Evolutionary conservation across 2,797 vertebrate genomes (phyloP).

Genomic region (Echiichthys vipera): DNA sequence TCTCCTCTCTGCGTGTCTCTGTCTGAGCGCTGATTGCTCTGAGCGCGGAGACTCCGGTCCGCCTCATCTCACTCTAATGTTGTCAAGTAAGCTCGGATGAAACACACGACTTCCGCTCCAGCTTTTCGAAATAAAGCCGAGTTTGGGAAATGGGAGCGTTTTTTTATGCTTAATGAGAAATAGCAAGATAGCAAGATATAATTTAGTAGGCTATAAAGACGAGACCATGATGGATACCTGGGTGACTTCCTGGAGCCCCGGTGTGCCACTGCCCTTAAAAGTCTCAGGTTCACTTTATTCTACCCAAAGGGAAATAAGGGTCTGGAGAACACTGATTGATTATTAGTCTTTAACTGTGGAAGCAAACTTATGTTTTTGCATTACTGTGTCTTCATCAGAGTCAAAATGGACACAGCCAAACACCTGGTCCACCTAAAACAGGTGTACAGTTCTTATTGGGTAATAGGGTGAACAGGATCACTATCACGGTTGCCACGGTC

Average conservation of each 20-base stretch:
- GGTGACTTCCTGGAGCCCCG: not conserved
- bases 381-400: not conserved
- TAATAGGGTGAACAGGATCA: too few species aligned
- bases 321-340: too few species aligned
- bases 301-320: too few species aligned
- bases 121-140: conserved; percentile 40
- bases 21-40: conserved; percentile 30
- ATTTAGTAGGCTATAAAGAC: too few species aligned
- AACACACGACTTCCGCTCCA: not conserved
- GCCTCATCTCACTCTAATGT: not conserved
- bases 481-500: too few species aligned
- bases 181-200: too few species aligned
- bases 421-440: too few species aligned
- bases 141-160: too few species aligned
- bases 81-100: not conserved
- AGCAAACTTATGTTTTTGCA: not conserved
- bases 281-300: not conserved
- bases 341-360: too few species aligned
- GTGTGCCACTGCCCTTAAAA: not conserved
- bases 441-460: too few species aligned
- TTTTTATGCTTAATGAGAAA: not conserved
- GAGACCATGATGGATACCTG: not conserved
- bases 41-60: not conserved
- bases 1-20: not conserved
- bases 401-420: not conserved